Conservation (phyloP, 2,888 invertebrate genomes). For the Meandrusa payeni region DNA sequence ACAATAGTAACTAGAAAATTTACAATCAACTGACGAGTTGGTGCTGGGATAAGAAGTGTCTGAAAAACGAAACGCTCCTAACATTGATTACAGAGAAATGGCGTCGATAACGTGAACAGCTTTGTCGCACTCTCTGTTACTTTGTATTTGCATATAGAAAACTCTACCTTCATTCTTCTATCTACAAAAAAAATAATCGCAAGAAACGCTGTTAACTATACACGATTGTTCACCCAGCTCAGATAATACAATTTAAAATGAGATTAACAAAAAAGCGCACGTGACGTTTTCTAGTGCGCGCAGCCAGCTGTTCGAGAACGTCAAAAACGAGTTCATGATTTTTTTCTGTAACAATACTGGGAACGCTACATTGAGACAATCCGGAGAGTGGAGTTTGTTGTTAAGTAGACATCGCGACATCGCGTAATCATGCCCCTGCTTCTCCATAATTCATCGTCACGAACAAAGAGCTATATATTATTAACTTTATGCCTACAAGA, state of each 20-base stretch:
- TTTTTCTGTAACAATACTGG: slow-evolving; percentile 42
- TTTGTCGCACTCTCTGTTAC: too few species aligned
- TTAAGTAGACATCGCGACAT: slow-evolving; percentile 56
- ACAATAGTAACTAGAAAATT: too few species aligned
- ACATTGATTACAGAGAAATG: too few species aligned
- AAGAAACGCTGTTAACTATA: slow-evolving; percentile 9
- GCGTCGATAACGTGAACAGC: too few species aligned
- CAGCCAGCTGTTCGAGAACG: slow-evolving; percentile 23
- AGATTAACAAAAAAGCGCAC: slow-evolving; percentile 22
- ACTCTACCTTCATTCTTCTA: too few species aligned
- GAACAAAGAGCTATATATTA: slow-evolving; percentile 38
- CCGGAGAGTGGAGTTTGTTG: slow-evolving; percentile 35
- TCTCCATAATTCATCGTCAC: slow-evolving; percentile 41
- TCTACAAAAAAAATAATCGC: slow-evolving; percentile 9
- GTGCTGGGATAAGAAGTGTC: too few species aligned
- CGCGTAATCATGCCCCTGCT: slow-evolving; percentile 40
- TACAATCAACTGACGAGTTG: too few species aligned
- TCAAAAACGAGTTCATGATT: slow-evolving; percentile 37
- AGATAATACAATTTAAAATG: slow-evolving; percentile 14
- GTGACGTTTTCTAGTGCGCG: slow-evolving; percentile 24
- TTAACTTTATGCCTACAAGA: neutral
- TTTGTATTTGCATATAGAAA: too few species aligned
- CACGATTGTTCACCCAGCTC: slow-evolving; percentile 3
- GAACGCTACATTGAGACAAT: slow-evolving; percentile 49
- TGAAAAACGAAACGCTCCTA: too few species aligned